phyloP scores from a whole-genome alignment of 2,113 vertebrate genomes.

The Python bivittatus region DNA sequence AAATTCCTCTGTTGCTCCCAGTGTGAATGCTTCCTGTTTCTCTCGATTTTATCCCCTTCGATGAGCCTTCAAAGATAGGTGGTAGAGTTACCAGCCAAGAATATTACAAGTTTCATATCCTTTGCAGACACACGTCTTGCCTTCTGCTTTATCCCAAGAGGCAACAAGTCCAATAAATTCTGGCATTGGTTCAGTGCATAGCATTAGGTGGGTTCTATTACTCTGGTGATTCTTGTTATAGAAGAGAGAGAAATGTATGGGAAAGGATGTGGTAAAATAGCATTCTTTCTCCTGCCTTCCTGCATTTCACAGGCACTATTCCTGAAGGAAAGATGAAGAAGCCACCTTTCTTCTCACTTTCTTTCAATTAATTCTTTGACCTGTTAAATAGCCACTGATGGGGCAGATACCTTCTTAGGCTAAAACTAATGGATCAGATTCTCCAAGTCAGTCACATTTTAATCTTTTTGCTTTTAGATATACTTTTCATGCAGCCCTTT shows the following conservation, averaged over 20 bases:
- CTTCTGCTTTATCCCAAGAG: background rate
- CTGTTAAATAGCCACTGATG: background rate
- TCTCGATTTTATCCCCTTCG: too few species aligned
- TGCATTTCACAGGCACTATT: background rate
- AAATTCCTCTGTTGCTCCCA: too few species aligned
- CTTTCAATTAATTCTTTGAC: background rate
- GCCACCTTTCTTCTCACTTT: background rate
- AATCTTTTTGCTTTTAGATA: background rate
- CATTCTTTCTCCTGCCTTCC: background rate
- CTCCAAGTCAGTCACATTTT: background rate
- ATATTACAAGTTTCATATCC: background rate
- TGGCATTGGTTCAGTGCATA: background rate
- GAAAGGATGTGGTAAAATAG: background rate
- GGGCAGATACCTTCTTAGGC: background rate
- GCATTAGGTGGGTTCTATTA: background rate
- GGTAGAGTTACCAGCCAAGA: too few species aligned
- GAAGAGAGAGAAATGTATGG: background rate
- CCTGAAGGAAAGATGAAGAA: background rate
- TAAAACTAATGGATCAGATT: background rate
- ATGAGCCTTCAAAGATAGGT: too few species aligned
- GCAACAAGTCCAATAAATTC: background rate
- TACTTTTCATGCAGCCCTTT: background rate
- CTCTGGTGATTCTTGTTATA: background rate
- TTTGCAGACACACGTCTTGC: background rate
- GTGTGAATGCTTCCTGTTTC: too few species aligned